Percentiles rank a stretch among this genome's conserved stretches.
Conservation (phyloP, 2,113 vertebrate genomes). For the Podarcis cretensis region DNA sequence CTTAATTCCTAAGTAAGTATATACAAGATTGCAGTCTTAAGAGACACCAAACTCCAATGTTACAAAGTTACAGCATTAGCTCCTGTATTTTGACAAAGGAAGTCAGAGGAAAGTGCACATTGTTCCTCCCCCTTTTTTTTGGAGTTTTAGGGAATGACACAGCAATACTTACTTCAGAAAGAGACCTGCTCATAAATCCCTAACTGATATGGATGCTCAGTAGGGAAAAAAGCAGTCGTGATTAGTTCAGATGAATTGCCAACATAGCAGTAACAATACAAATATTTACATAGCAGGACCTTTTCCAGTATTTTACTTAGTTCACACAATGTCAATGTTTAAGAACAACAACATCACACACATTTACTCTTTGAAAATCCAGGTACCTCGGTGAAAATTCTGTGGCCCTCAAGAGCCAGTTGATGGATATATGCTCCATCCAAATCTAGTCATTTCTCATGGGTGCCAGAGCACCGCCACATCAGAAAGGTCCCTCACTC, state of each 20-base stretch:
- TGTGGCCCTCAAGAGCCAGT: not conserved
- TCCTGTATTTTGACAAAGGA: not conserved
- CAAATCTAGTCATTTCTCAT: not conserved
- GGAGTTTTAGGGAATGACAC: not conserved
- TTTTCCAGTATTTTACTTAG: not conserved
- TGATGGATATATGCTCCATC: not conserved
- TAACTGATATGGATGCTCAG: not conserved
- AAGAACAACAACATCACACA: not conserved
- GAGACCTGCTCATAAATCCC: not conserved
- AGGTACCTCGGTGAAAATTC: not conserved
- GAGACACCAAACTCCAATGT: not conserved
- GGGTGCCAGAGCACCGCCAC: not conserved
- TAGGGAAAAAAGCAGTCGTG: not conserved
- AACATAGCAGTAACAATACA: not conserved
- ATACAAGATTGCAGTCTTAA: not conserved
- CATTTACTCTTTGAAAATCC: not conserved
- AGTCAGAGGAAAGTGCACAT: not conserved
- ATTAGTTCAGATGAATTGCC: not conserved
- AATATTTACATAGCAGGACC: not conserved
- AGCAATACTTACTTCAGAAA: conserved; percentile 20
- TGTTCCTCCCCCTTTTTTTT: not conserved
- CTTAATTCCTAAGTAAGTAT: not conserved
- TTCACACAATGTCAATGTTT: not conserved
- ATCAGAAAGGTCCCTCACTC: not conserved
- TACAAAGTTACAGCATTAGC: not conserved